Evolutionary conservation across 2,888 invertebrate genomes (phyloP), one percentile per base, ranked within the genome.

Genomic region (Carabus problematicus): DNA sequence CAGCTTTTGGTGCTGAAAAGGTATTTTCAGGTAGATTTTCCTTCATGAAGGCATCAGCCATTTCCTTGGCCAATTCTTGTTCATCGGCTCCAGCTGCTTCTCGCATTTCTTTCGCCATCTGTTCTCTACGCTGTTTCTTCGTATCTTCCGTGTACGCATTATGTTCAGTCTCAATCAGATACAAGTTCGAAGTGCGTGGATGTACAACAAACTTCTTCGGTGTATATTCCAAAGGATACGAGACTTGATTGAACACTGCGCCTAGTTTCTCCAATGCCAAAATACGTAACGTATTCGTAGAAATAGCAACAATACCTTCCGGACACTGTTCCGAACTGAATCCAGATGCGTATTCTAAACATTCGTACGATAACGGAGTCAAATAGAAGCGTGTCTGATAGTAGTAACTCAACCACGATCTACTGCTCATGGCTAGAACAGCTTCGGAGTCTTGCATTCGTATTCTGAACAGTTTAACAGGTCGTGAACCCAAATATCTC

Each of bases 101-200:
- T 71, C 96, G 90, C 95, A 98, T 97, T 84, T 98, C 97, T 79
- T 97, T 95, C 0, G 98, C 98, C 95, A 99, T 97, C 85, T 98
- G 98, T 66, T 95, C 87, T 75, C 96, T 89, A 71, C 87, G 87
- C 75, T 94, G 93, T 76, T 91, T 92, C 80, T 99, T 99, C 54
- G 97, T 97, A 74, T 96, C 94, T 75, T 98, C 97, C 0, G 98
- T 98, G 80, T 98, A 99, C 0, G 98, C 93, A 80, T 98, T 98
- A 80, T 99, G 98, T 82, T 99, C 99, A 9, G 98, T 97, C 83
- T 99, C 98, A 49, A 98, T 89, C 64, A 97, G 87, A 59, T 98
- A 88, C 64, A 99, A 87, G 77, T 96, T 92, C 40, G 92, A 93
- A 14, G 93, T 93, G 75, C 97, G 96, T 1, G 91, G 88, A 81